Evolutionary conservation across 2,797 vertebrate species (phyloP), one percentile per base, ranked within the genome.

Genomic region (Propithecus perrieri): DNA sequence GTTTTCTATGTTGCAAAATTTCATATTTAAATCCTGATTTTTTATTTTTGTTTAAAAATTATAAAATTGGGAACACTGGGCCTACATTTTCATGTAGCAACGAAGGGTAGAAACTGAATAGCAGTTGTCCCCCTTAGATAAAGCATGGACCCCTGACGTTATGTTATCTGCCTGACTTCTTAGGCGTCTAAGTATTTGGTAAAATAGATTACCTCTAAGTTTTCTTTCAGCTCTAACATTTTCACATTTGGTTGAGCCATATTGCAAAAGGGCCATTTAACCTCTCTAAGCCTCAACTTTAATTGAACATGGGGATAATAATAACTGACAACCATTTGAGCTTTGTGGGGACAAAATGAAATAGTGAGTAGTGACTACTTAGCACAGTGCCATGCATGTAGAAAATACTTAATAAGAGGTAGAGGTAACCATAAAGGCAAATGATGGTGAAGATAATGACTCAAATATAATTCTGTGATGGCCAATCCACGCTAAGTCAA

Each of bases 1-100:
- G 43, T 69, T 85, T 97, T 76, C n/a, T 94, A 92, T 89, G 69
- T 35, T 30, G 59, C 9, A 28, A 78, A 63, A 92, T 79, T 80
- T 69, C 17, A 59, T 28, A 91, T 53, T 87, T 35, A 85, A 55
- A 88, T 85, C 48, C 28, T 53, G 35, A 53, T 85, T 89, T 72
- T 30, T 63, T 28, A 87, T 95, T 78, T 79, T 30, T 50, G 13
- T 79, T 81, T 74, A 84, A 79, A 91, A 94, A 85, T 59, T 89
- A 5, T 35, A 91, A 63, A 55, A 80, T 24, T 85, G 50, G 46
- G 38, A 61, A 81, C 12, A 81, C 18, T 67, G 41, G 22, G 26
- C 26, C 38, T 55, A 61, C 41, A 89, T 43, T 69, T 50, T 50
- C 50, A 41, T n/a, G 12, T 26, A 61, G 17, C 38, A 48, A 63